Evolutionary conservation across 2,113 vertebrate genomes (phyloP).

Genomic region (mouse (Mus musculus)): DNA sequence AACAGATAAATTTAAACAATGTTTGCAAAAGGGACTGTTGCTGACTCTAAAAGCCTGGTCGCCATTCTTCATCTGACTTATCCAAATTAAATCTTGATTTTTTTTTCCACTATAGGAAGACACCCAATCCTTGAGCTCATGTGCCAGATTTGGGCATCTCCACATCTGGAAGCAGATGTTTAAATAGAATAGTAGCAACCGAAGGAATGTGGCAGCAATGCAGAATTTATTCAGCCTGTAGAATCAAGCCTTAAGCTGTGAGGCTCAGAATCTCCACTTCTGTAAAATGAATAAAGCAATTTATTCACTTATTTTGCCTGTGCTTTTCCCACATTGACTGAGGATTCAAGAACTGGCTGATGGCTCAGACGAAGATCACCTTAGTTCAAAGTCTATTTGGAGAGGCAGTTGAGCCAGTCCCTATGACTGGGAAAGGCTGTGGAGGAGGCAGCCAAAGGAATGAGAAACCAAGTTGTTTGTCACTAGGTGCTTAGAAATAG

Average conservation of each 20-base stretch:
- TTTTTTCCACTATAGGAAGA: conserved; percentile 1
- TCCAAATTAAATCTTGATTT: neutral
- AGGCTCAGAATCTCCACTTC: neutral
- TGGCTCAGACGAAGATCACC: neutral
- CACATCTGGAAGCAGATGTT: conserved; percentile 48
- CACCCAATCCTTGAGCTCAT: neutral
- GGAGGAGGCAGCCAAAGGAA: neutral
- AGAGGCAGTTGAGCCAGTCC: neutral
- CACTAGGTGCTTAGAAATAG: neutral
- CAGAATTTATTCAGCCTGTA: conserved; percentile 33
- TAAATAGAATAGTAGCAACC: neutral
- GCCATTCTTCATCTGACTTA: neutral
- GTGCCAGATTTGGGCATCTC: neutral
- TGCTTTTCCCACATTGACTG: conserved; percentile 21
- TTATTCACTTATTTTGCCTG: neutral
- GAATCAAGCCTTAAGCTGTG: conserved; percentile 42
- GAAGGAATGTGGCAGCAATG: neutral
- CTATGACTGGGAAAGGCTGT: neutral
- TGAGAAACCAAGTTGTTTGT: neutral
- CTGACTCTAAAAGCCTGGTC: neutral
- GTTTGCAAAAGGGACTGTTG: neutral
- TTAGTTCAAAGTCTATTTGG: conserved; percentile 11
- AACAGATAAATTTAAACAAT: neutral
- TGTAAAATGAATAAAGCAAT: conserved; percentile 20
- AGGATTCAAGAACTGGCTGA: conserved; percentile 35